A percentile compares a stretch with the other conserved stretches of the same genome.
Evolutionary conservation across 2,113 vertebrate genomes (phyloP).

Genomic region (Podarcis muralis): DNA sequence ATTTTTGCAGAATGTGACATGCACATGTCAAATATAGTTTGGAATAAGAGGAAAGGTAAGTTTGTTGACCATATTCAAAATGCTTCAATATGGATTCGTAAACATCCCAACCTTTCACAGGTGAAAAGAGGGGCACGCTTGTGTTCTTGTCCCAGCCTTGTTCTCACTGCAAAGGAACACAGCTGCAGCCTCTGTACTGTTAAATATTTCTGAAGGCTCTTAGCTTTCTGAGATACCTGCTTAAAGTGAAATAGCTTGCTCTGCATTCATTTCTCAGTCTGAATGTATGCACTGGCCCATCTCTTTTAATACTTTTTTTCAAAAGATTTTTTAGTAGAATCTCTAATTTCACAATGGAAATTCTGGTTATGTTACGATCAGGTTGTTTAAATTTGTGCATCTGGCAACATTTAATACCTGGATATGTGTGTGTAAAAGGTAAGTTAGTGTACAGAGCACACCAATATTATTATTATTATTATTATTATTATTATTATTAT

Average conservation of each 20-base stretch:
- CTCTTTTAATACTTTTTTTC: neutral
- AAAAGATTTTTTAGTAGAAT: neutral
- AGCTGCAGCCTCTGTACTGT: neutral
- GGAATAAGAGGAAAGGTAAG: too few species aligned
- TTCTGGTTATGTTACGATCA: neutral
- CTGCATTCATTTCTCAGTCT: neutral
- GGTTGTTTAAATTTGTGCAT: neutral
- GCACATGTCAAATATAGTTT: neutral
- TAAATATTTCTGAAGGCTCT: neutral
- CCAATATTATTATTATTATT: neutral
- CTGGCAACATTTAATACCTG: neutral
- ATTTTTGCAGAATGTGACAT: neutral
- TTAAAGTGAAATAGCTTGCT: neutral
- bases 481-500: too few species aligned
- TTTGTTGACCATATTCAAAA: too few species aligned
- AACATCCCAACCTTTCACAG: neutral
- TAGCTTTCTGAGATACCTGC: neutral
- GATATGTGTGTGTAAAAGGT: neutral
- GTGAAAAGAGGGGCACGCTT: neutral
- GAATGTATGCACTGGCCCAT: neutral
- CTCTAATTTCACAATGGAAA: neutral
- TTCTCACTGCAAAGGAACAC: neutral
- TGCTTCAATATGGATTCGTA: neutral
- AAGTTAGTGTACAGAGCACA: neutral
- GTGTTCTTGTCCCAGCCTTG: neutral